These are phyloP conservation scores for Nomia melanderi DNA, from an alignment of 1,140 invertebrate genomes.

Conservation along the genomic window DNA sequence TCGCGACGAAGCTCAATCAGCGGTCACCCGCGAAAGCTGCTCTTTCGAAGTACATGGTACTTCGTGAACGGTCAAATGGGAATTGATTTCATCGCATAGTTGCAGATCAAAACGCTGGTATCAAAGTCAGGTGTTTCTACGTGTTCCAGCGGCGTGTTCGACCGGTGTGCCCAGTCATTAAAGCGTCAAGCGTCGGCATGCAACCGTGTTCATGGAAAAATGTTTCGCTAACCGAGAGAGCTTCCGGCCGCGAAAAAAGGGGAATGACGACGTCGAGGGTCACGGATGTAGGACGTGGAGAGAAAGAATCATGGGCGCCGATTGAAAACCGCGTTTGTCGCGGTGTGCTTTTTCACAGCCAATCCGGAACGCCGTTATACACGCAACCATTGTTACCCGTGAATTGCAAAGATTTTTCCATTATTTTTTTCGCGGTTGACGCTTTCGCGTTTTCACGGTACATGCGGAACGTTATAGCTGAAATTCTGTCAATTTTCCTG, in stretches of 20 bases:
- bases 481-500: constrained; percentile 1
- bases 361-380: constrained; percentile 43
- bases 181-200: constrained; percentile 72
- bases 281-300: not conserved
- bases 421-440: constrained; percentile 17
- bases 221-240: constrained; percentile 68
- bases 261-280: constrained; percentile 7
- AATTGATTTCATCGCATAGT: no score
- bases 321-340: constrained; percentile 51
- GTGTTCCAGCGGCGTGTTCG: constrained; percentile 24
- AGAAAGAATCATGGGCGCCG: constrained; percentile 23
- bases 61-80: no score
- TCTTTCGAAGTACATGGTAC: no score
- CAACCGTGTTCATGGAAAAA: constrained; percentile 68
- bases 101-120: not conserved
- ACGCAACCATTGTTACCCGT: constrained; percentile 41
- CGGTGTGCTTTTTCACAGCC: constrained; percentile 50
- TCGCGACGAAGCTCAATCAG: no score
- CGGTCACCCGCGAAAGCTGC: no score
- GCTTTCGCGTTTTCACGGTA: not conserved
- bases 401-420: constrained; percentile 51
- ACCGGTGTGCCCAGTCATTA: constrained; percentile 67
- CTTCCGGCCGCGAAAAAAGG: constrained; percentile 57
- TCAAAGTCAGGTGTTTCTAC: not conserved
- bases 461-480: not conserved